phyloP scores from a whole-genome alignment of 2,888 invertebrate genomes.

The Tetragonula carbonaria region DNA sequence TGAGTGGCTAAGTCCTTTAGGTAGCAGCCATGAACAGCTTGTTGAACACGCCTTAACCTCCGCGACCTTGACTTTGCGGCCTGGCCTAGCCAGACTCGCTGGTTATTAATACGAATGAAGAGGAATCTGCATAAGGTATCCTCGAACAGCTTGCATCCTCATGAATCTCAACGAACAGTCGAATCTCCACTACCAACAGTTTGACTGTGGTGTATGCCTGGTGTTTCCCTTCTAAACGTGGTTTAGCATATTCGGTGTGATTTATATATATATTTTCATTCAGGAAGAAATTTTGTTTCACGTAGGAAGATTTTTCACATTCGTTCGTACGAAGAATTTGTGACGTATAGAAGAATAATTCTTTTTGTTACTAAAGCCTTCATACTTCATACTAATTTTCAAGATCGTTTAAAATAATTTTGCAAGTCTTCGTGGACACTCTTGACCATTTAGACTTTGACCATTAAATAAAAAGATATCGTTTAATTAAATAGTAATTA shows the following conservation, averaged over 20 bases:
- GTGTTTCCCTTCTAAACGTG: background rate
- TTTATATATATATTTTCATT: background rate
- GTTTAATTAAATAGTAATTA: too few relatives aligned
- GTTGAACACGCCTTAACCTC: constrained; percentile 65
- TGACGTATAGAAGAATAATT: too few relatives aligned
- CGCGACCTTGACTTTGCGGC: constrained; percentile 56
- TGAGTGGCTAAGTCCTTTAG: constrained; percentile 43
- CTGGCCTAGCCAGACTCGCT: constrained; percentile 34
- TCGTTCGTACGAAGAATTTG: too few relatives aligned
- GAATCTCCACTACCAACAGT: background rate
- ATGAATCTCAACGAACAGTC: constrained; percentile 20
- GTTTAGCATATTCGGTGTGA: background rate
- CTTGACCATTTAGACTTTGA: too few relatives aligned
- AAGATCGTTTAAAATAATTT: too few relatives aligned
- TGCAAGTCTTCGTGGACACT: too few relatives aligned
- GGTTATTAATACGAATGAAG: constrained; percentile 62
- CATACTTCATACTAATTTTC: too few relatives aligned
- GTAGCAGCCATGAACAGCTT: constrained; percentile 62
- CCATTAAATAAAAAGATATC: too few relatives aligned
- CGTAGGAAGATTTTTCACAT: too few relatives aligned
- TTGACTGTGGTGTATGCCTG: background rate
- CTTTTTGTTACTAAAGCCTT: too few relatives aligned
- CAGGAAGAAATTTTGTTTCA: background rate
- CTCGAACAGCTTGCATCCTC: constrained; percentile 24
- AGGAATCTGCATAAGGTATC: constrained; percentile 56